phyloP scores from a whole-genome alignment of 2,888 invertebrate genomes.

The Peribatodes rhomboidaria region DNA sequence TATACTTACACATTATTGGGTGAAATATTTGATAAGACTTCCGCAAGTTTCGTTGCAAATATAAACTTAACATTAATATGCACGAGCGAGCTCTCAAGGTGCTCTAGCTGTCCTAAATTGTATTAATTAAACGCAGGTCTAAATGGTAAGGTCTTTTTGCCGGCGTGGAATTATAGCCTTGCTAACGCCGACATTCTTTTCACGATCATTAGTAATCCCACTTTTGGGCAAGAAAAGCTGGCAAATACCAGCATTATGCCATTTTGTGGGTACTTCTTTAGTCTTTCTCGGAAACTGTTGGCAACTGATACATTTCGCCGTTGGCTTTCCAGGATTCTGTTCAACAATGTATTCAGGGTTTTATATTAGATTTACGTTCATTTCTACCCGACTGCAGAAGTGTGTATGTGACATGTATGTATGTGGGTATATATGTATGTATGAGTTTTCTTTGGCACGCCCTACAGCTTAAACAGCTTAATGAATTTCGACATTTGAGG shows the following conservation, averaged over 20 bases:
- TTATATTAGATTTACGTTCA: neutral
- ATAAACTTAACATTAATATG: slow-evolving; percentile 12
- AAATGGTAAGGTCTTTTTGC: slow-evolving; percentile 15
- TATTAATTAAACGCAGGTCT: slow-evolving; percentile 17
- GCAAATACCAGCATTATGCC: neutral
- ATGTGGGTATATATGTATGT: too few relatives aligned
- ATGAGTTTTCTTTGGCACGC: too few relatives aligned
- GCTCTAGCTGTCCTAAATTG: slow-evolving; percentile 24
- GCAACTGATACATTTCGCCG: neutral
- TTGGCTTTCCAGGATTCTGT: slow-evolving; percentile 2
- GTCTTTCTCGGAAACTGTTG: slow-evolving; percentile 1
- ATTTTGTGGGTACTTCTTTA: neutral
- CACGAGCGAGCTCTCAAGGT: slow-evolving; percentile 29
- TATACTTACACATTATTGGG: too few relatives aligned
- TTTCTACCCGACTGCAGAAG: too few relatives aligned
- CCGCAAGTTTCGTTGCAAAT: neutral
- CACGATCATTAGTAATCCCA: slow-evolving; percentile 11
- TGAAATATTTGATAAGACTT: neutral
- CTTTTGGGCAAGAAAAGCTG: slow-evolving; percentile 11
- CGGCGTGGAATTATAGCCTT: slow-evolving; percentile 9
- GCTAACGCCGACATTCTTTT: slow-evolving; percentile 12
- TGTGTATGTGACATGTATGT: too few relatives aligned
- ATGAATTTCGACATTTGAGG: too few relatives aligned
- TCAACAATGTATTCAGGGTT: neutral
- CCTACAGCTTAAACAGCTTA: too few relatives aligned